phyloP scores from a whole-genome alignment of 2,888 invertebrate species.

The Enoplolaimus lenunculus region DNA sequence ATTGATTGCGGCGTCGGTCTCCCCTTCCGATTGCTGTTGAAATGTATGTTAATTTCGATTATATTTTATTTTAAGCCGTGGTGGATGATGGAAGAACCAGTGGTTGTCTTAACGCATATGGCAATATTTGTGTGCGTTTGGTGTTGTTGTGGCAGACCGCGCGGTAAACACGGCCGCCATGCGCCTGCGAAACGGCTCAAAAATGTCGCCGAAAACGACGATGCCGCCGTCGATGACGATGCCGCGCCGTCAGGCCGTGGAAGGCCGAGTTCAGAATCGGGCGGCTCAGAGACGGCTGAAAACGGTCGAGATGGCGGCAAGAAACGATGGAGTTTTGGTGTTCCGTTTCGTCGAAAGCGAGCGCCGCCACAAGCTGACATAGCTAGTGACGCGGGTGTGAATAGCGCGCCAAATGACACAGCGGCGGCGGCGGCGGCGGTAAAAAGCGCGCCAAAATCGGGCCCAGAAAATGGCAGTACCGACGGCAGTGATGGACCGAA shows the following conservation, averaged over 20 bases:
- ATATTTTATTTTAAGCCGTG: slow-evolving; percentile 14
- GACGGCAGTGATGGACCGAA: too few relatives aligned
- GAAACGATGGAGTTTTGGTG: background rate
- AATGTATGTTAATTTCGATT: too few relatives aligned
- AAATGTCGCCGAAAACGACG: background rate
- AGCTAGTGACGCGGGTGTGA: background rate
- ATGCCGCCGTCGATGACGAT: background rate
- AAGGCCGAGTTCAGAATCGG: background rate
- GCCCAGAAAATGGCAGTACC: too few relatives aligned
- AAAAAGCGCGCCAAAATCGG: background rate
- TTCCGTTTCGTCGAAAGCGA: background rate
- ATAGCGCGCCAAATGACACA: background rate
- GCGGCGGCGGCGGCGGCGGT: background rate
- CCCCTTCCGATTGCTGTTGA: too few relatives aligned
- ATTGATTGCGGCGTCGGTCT: too few relatives aligned
- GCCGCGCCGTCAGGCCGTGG: background rate
- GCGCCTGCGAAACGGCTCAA: background rate
- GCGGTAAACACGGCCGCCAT: background rate
- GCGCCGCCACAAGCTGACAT: background rate
- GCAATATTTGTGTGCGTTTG: slow-evolving; percentile 14
- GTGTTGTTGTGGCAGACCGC: slow-evolving; percentile 16
- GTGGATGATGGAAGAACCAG: slow-evolving; percentile 18
- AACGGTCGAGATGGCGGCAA: too few relatives aligned
- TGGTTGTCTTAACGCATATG: slow-evolving; percentile 12
- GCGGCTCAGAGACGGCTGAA: too few relatives aligned